Base-by-base conservation (phyloP, 2,113 vertebrate species). In the Nematolebias whitei region DNA sequence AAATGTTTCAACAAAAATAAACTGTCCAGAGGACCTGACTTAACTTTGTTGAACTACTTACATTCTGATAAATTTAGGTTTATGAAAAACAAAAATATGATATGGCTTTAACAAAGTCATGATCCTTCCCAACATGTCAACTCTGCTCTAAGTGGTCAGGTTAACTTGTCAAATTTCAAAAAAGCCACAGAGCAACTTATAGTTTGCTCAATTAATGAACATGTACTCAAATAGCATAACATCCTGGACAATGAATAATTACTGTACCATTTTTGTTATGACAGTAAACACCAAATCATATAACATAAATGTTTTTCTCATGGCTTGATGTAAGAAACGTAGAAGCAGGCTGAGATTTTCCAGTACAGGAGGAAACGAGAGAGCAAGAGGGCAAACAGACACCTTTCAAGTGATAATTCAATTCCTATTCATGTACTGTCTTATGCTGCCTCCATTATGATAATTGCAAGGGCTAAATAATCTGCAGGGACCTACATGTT, bases 401-500 rank as follows among this genome's bases (percentile, higher is more conserved):
- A 76, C 75, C 72, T 85, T 82, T 83, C 56, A 80, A 82, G 74
- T 79, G 74, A 80, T 83, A 76, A 83, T 87, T 87, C 57, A 68
- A 77, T 84, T 83, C 71, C 66, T 69, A n/a, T 82, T 76, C 83
- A 89, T 43, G 45, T 81, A 76, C 74, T 75, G 82, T 82, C 84
- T 69, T 82, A 83, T 83, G 84, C 58, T 69, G 69, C 86, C 62
- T 86, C 88, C 88, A 91, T 91, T 90, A 90, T 85, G 74, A 88
- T 89, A 90, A 91, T 90, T 88, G 83, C 79, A 81, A 23, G 68
- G 70, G 82, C 69, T 85, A 87, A 90, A 88, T 87, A 88, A 85
- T 85, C 84, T 83, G 74, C 79, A 68, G 80, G 82, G 88, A 82
- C 80, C 76, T 84, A 57, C 35, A 56, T 76, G 80, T 83, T 83